Percentiles rank a stretch among this genome's conserved stretches.
Conservation (phyloP, 2,797 vertebrate species). For the Malurus leucopterus region DNA sequence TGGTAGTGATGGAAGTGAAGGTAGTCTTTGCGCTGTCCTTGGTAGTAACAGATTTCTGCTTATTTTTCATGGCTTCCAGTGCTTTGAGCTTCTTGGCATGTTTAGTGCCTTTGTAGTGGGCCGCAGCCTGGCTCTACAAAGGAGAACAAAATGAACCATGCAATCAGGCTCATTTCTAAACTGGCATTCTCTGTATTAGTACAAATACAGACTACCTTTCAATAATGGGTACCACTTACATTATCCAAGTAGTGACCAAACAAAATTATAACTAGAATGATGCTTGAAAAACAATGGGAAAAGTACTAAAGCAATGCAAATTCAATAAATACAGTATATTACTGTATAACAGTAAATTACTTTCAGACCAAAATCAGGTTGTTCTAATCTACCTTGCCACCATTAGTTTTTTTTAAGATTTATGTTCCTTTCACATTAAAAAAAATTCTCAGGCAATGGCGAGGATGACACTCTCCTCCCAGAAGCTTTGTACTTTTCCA, state of each 20-base stretch:
- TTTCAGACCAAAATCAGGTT: slow-evolving; percentile 1
- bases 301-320: neutral
- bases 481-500: neutral
- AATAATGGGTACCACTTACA: slow-evolving; percentile 74
- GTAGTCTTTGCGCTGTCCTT: slow-evolving; percentile 86
- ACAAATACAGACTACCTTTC: slow-evolving; percentile 80
- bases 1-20: slow-evolving; percentile 81
- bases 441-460: neutral
- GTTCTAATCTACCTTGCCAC: neutral
- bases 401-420: neutral
- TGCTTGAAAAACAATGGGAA: slow-evolving; percentile 40
- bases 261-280: slow-evolving; percentile 57
- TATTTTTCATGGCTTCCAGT: slow-evolving; percentile 91
- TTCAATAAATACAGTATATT: neutral
- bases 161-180: slow-evolving; percentile 82
- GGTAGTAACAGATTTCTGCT: slow-evolving; percentile 85
- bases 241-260: slow-evolving; percentile 36
- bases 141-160: slow-evolving; percentile 85
- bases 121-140: slow-evolving; percentile 95
- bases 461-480: neutral
- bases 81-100: slow-evolving; percentile 99
- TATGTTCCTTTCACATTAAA: neutral
- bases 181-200: slow-evolving; percentile 77
- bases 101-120: slow-evolving; percentile 99
- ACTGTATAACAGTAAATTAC: neutral